Evolutionary conservation across 2,888 invertebrate species (phyloP), one percentile per base, ranked within the genome.

Genomic region (Charanyca ferruginea): DNA sequence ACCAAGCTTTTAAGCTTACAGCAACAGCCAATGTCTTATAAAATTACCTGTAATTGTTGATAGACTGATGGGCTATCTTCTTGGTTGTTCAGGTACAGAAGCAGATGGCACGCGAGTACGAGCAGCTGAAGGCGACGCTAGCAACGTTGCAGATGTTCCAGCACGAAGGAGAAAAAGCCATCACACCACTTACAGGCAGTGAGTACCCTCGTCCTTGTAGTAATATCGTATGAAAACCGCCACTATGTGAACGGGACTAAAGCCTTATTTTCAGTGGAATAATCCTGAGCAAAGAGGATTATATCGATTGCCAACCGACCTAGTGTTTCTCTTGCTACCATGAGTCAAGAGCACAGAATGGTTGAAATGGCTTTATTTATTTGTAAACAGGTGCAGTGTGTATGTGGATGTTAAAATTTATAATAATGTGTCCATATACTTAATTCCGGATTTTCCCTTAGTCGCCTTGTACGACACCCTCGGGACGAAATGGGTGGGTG

Each of bases 41-140:
- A 32, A 32, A 32, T 11, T 3, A 38, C 16, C 38, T 38, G 22
- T 32, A 22, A 45, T 41, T 44, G 38, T 8, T 69, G 8, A 13
- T 54, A 18, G 28, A 57, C 70, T 73, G 11, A 72, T 44, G 28
- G 9, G n/a, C 18, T 49, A 38, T 53, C 53, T 4, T 68, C 38
- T 62, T 73, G 61, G n/a, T 70, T 81, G 72, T 81, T 0, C 90
- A 98, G 98, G 97, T 99, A 23, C 98, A 98, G 88, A 97, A 98
- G 86, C 98, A 98, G 91, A 97, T 99, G 87, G 97, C 97, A 48
- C 96, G 97, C 65, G 99, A 99, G 91, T 98, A 98, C 91, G 98
- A 98, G 85, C 97, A 98, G 91, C 97, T 99, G 52, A 99, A 99
- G 92, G 97, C 97, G 73, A 97, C 98, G 20, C 97, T 97, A 83